Base-by-base conservation (phyloP, 1,140 invertebrate species). In the Melanaphis sacchari region DNA sequence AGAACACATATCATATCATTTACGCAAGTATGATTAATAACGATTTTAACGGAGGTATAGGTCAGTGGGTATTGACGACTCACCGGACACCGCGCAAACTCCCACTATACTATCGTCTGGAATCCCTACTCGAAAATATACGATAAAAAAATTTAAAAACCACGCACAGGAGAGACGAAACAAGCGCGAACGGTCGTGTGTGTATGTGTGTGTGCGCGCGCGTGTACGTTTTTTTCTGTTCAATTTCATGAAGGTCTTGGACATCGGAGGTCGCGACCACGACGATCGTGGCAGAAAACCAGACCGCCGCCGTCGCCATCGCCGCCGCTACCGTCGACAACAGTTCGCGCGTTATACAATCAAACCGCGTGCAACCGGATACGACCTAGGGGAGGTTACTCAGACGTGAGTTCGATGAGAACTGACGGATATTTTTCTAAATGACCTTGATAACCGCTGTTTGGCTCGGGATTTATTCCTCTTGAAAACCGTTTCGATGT, bases 271-370 rank as follows among this genome's bases (percentile, higher is more conserved):
- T 54, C 46, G 87, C 87, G 43, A 43, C 21, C 15, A 38, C 24
- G 31, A 46, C 46, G 46, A 89, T 89, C 46, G 87, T 89, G 87
- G 52, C 87, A 52, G 87, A 89, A 89, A 89, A 89, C 46, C 87
- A 54, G 46, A 89, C 36, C 36, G 49, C 40, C 84, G 84, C n/a
- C 43, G 43, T 24, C 36, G 49, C 40, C 84, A 41, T 21, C 43
- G 43, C 21, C 26, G 26, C 21, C 82, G 22, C n/a, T n/a, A n/a
- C 36, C 84, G 84, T 11, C 76, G 38, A 38, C 76, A 21, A 36
- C 84, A 85, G 84, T 41, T 2, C 40, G 26, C 41, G 26, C 84
- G 84, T 85, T 85, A 31, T 41, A 85, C 84, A 85, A 85, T 85
- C 84, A 85, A 85, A 43, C 11, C 84, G 84, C 84, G 84, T 85